Base-by-base conservation (phyloP, 2,797 vertebrate genomes). In the Sorex maritimensis region DNA sequence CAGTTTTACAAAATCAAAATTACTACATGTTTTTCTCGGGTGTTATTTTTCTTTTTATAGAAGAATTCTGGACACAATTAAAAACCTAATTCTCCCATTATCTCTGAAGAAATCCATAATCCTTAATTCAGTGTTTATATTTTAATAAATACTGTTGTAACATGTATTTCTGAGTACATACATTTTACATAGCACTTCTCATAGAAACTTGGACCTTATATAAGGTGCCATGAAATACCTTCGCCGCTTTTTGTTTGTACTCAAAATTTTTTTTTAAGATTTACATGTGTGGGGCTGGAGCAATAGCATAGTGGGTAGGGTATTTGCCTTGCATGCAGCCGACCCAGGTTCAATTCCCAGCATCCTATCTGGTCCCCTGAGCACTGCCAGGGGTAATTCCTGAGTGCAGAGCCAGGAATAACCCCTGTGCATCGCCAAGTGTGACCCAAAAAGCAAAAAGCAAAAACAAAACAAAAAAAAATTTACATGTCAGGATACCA, bases 251-350 rank as follows among this genome's bases (percentile, higher is more conserved):
- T 86, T 74, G 41, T 85, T 77, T 34, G 38, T 49, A 30, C 34
- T 80, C 63, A 84, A 88, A 77, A 77, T 26, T 61, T 8, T 30
- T 88, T 91, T 91, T 84, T 75, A 61, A 91, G 49, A 30, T 71
- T 55, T 55, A 79, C 61, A 68, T 55, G 52, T 41, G 24, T 9
- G 55, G 21, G 52, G 1, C 52, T 11, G 52, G 52, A 52, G 9
- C 15, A 15, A 15, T 52, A 11, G 15, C 52, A 52, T 34, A 34
- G 34, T 34, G 34, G 34, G 34, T 34, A 34, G 34, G 34, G 34
- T 34, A 34, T 34, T 34, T 34, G 34, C 34, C 34, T 34, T 34
- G 34, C 34, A 34, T 2, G 34, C 34, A 34, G 34, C 34, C 34
- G 34, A 34, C 34, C 34, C 34, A 34, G 34, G 34, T 34, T 34